Base-by-base conservation (phyloP, 2,797 vertebrate genomes). In the Melanogrammus aeglefinus region DNA sequence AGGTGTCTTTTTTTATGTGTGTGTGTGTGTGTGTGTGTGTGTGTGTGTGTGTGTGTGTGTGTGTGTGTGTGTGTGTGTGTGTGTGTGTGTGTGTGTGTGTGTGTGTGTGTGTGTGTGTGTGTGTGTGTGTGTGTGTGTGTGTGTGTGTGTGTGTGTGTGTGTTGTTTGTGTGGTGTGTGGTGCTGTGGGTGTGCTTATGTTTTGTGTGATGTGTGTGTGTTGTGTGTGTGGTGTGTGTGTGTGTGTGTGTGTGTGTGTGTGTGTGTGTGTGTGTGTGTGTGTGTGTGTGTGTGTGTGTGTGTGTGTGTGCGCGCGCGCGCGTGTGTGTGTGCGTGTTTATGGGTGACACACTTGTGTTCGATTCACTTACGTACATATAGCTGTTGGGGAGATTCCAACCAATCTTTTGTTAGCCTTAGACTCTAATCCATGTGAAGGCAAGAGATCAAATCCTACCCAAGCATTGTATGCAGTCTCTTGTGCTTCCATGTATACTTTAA, bases 61-160 rank as follows among this genome's bases (percentile, higher is more conserved):
- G 73, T 74, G 73, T 74, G 73, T 74, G 73, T 74, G 73, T 74
- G 38, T 74, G 73, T 74, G 73, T 39, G 73, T 74, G 73, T 74
- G 73, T 74, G 38, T 44, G 73, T 74, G 73, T 74, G 21, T 74
- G 73, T 74, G 73, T 63, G 74, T 36, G 47, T 18, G 71, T 36
- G 35, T 6, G 35, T 35, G 35, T 6, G 35, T 35, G 35, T 18
- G 63, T 72, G 69, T 6, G 4, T 35, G 6, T 0, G 6, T 69
- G 57, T 51, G 69, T 36, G 74, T 27, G 36, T 77, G 36, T 72
- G 66, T 76, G 77, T 66, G 78, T 79, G 73, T 29, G 73, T 31
- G 73, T 29, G 73, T 44, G 73, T 29, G 73, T 44, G 73, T 29
- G 38, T 74, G 73, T 29, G 73, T 39, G 73, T 29, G 73, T 74